Conservation (phyloP, 2,888 invertebrate genomes). For the Taphrorychus bicolor region DNA sequence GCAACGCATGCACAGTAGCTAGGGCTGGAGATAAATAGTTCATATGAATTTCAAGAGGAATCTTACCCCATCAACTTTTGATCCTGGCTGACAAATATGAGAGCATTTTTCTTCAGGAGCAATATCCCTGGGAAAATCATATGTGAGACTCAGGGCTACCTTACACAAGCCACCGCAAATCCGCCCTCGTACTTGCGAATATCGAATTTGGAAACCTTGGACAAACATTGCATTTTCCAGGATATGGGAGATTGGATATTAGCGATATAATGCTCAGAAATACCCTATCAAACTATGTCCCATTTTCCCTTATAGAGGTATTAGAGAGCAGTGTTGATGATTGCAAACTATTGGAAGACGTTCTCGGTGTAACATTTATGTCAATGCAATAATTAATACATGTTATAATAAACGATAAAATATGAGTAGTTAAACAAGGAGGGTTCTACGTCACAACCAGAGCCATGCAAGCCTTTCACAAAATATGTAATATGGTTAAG, state of each 20-base stretch:
- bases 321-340: too few relatives aligned
- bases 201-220: conserved; percentile 33
- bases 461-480: neutral
- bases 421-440: too few relatives aligned
- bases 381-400: too few relatives aligned
- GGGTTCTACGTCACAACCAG: too few relatives aligned
- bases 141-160: conserved; percentile 18
- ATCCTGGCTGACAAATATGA: conserved; percentile 6
- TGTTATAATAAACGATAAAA: too few relatives aligned
- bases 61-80: neutral
- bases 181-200: conserved; percentile 18
- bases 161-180: conserved; percentile 24
- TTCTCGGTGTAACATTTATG: too few relatives aligned
- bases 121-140: conserved; percentile 19
- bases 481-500: neutral
- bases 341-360: too few relatives aligned
- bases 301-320: too few relatives aligned
- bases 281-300: too few relatives aligned
- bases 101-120: neutral
- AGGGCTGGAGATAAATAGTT: neutral
- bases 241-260: conserved; percentile 32
- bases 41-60: neutral
- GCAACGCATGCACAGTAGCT: neutral
- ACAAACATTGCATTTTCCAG: conserved; percentile 32
- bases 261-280: conserved; percentile 25